A percentile compares a stretch with the other conserved stretches of the same genome.
phyloP scores from a whole-genome alignment of 2,888 invertebrate species.

The Seladonia tumulorum region DNA sequence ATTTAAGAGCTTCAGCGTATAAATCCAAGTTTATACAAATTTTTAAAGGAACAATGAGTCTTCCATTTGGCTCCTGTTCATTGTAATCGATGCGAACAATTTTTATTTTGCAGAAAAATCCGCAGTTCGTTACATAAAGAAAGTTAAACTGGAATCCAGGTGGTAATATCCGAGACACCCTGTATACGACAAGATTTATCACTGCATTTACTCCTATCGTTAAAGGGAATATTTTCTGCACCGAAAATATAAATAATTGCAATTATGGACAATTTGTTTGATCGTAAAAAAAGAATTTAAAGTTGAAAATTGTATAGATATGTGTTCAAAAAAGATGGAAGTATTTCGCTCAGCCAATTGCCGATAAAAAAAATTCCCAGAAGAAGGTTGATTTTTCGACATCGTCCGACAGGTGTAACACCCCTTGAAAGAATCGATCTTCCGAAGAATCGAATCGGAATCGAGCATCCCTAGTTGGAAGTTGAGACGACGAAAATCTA shows the following conservation, averaged over 20 bases:
- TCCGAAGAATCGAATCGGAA: background rate
- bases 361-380: background rate
- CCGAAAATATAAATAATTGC: background rate
- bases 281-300: background rate
- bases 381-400: background rate
- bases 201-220: background rate
- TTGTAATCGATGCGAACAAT: too few species aligned
- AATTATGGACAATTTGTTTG: background rate
- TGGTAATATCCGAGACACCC: background rate
- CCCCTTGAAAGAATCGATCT: background rate
- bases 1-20: too few species aligned
- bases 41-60: too few species aligned
- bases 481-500: constrained; percentile 74
- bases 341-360: background rate
- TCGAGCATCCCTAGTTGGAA: constrained; percentile 49
- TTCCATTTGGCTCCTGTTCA: too few species aligned
- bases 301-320: background rate
- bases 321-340: too few species aligned
- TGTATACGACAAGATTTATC: background rate
- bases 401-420: background rate
- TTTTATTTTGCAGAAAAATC: too few species aligned
- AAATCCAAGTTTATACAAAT: too few species aligned
- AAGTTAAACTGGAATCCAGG: too few species aligned
- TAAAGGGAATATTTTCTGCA: background rate
- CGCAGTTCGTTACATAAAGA: too few species aligned